A percentile compares a stretch with the other conserved stretches of the same genome.
Evolutionary conservation across 1,140 invertebrate species (phyloP).

Genomic region (Platyscapa corneri): DNA sequence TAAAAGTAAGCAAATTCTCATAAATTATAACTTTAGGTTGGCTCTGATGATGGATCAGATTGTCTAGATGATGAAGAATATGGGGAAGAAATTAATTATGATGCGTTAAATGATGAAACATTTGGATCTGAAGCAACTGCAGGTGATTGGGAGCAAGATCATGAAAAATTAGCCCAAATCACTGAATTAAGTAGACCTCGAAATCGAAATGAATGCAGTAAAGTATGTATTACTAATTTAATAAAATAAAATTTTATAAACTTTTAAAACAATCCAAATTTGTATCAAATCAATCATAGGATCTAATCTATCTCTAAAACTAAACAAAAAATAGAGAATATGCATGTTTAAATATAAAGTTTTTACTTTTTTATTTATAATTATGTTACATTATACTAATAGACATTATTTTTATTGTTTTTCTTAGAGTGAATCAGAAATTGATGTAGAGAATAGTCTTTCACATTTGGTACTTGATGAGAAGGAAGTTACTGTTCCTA

Average conservation of each 20-base stretch:
- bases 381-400: no score
- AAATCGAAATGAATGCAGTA: conserved; percentile 60
- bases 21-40: conserved; percentile 52
- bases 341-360: no score
- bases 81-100: conserved; percentile 88
- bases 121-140: conserved; percentile 83
- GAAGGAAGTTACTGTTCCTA: conserved; percentile 72
- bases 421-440: conserved; percentile 66
- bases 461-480: conserved; percentile 77
- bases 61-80: conserved; percentile 77
- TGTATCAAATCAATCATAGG: no score
- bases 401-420: neutral
- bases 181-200: conserved; percentile 74
- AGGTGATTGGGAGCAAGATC: conserved; percentile 85
- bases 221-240: conserved; percentile 53
- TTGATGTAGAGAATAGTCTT: conserved; percentile 73
- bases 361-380: no score
- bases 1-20: neutral
- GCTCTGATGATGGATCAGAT: conserved; percentile 67
- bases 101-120: conserved; percentile 92
- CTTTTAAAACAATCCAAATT: no score
- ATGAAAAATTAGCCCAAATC: conserved; percentile 80
- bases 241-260: no score
- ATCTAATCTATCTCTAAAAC: no score
- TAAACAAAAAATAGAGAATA: no score